These are phyloP conservation scores for Lophotis ruficrista DNA, from an alignment of 2,113 vertebrate species.

Conservation along the genomic window DNA sequence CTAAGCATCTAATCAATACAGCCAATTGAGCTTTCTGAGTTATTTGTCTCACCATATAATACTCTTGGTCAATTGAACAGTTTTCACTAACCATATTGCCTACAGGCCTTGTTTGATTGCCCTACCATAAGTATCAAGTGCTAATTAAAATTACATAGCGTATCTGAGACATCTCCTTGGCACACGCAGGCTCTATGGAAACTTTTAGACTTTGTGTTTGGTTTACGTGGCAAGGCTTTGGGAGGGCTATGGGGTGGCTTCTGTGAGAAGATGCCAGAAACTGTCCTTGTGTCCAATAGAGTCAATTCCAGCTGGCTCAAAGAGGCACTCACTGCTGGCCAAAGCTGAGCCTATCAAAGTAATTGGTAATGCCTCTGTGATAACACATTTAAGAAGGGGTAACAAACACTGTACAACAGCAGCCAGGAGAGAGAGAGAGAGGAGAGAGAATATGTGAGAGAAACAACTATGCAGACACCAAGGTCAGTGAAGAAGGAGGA, in stretches of 20 bases:
- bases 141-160: background rate
- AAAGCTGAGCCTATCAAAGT: background rate
- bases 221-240: background rate
- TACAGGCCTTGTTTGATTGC: background rate
- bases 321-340: fast-evolving
- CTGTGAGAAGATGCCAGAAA: background rate
- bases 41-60: background rate
- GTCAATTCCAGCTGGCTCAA: background rate
- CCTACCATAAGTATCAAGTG: fast-evolving
- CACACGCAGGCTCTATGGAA: background rate
- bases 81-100: background rate
- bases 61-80: background rate
- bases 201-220: background rate
- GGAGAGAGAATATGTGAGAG: background rate
- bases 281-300: background rate
- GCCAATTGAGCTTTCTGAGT: background rate
- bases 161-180: background rate
- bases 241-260: background rate
- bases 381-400: background rate
- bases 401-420: background rate
- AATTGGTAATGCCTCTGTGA: fast-evolving
- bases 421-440: background rate
- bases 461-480: background rate
- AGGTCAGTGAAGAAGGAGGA: background rate
- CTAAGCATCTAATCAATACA: background rate